These are phyloP conservation scores for Lucifuga dentata DNA, from an alignment of 2,113 vertebrate genomes.

Conservation along the genomic window DNA sequence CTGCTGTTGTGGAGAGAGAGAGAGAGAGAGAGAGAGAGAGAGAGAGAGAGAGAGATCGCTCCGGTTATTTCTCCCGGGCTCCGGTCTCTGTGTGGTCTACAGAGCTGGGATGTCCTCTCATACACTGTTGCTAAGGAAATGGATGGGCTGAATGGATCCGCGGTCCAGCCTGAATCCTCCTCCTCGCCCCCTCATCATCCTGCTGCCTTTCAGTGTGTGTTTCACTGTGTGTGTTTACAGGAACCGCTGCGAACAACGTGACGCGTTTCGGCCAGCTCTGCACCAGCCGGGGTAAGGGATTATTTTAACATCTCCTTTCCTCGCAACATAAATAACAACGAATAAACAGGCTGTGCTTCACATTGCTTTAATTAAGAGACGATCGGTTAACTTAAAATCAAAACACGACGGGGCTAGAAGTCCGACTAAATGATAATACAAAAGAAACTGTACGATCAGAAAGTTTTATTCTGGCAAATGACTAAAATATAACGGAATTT, in stretches of 20 bases:
- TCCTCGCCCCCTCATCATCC: slow-evolving; percentile 55
- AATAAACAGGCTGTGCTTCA: slow-evolving; percentile 26
- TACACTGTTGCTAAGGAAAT: slow-evolving; percentile 72
- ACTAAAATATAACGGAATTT: background rate
- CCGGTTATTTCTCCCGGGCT: slow-evolving; percentile 54
- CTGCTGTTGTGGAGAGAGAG: background rate
- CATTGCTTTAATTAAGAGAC: background rate
- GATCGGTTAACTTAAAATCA: background rate
- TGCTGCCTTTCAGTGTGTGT: slow-evolving; percentile 30
- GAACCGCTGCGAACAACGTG: slow-evolving; percentile 76
- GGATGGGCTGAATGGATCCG: slow-evolving; percentile 62
- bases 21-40: background rate
- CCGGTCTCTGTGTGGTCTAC: slow-evolving; percentile 62
- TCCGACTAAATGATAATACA: slow-evolving; percentile 1
- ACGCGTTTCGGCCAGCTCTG: slow-evolving; percentile 77
- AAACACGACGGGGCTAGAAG: background rate
- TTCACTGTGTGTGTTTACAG: slow-evolving; percentile 65
- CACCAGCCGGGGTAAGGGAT: slow-evolving; percentile 83
- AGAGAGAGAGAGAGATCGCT: slow-evolving; percentile 28
- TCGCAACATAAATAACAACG: slow-evolving; percentile 25
- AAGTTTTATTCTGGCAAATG: slow-evolving; percentile 51
- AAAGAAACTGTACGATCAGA: slow-evolving; percentile 12
- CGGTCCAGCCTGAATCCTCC: slow-evolving; percentile 54
- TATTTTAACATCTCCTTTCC: slow-evolving; percentile 47
- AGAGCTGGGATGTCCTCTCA: slow-evolving; percentile 59